Conservation (phyloP, 2,888 invertebrate species). For the Agonum fuliginosum region DNA sequence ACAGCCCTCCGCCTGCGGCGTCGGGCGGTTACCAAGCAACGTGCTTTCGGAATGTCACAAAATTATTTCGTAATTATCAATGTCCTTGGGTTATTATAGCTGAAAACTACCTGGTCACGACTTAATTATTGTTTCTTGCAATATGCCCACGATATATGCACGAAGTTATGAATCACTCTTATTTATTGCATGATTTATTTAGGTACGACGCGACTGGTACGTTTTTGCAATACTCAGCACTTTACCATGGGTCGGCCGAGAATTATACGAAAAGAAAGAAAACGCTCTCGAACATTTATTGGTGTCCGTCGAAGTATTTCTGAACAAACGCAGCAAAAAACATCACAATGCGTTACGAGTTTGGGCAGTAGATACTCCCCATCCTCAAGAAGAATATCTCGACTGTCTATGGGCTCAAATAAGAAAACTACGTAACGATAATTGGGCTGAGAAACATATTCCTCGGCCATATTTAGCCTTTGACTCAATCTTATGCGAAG, state of each 20-base stretch:
- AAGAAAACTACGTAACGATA: slow-evolving; percentile 91
- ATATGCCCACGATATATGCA: background rate
- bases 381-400: slow-evolving; percentile 96
- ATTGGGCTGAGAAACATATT: slow-evolving; percentile 98
- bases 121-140: slow-evolving; percentile 41
- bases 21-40: too few relatives aligned
- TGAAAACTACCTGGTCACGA: too few relatives aligned
- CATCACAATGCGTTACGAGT: slow-evolving; percentile 95
- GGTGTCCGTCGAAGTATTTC: slow-evolving; percentile 92
- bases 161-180: too few relatives aligned
- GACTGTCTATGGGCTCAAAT: slow-evolving; percentile 96
- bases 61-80: too few relatives aligned
- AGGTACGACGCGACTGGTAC: slow-evolving; percentile 85
- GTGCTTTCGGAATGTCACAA: too few relatives aligned
- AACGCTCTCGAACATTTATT: slow-evolving; percentile 92
- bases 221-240: slow-evolving; percentile 93
- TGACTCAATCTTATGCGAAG: slow-evolving; percentile 95
- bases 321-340: slow-evolving; percentile 93
- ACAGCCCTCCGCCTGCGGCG: too few relatives aligned
- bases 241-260: slow-evolving; percentile 96
- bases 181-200: too few relatives aligned
- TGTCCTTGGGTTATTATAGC: too few relatives aligned
- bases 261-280: slow-evolving; percentile 97
- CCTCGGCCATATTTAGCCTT: slow-evolving; percentile 96
- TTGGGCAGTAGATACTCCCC: slow-evolving; percentile 95